A percentile compares a stretch with the other conserved stretches of the same genome.
These are phyloP conservation scores for Crenichthys baileyi DNA, from an alignment of 2,797 vertebrate species.

Conservation along the genomic window DNA sequence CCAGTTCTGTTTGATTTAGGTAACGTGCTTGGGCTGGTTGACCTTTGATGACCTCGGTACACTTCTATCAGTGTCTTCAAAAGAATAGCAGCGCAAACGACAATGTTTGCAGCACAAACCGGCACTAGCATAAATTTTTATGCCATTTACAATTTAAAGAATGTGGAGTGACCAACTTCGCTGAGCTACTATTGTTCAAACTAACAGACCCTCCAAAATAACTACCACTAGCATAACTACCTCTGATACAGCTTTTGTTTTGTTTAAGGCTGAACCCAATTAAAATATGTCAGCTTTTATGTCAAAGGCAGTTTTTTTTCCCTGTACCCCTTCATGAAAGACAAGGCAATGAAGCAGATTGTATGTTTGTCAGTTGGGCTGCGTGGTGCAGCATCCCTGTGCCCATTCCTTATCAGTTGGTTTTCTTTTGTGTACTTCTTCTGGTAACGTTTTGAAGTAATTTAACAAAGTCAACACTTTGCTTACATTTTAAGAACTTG, in stretches of 20 bases:
- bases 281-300: background rate
- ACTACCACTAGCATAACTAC: background rate
- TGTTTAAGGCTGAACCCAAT: no score
- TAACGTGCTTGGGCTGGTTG: background rate
- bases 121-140: background rate
- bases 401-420: background rate
- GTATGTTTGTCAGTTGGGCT: no score
- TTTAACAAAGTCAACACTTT: conserved; percentile 12
- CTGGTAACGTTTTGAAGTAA: background rate
- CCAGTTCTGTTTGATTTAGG: background rate
- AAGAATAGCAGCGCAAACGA: background rate
- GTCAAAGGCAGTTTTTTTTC: background rate
- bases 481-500: conserved; percentile 3
- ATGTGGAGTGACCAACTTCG: background rate
- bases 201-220: background rate
- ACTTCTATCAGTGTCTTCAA: background rate
- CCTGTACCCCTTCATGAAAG: background rate
- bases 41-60: background rate
- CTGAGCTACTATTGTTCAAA: background rate
- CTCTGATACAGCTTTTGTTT: background rate
- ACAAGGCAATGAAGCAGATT: no score
- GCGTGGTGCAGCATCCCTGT: background rate
- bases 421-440: background rate
- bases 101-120: background rate
- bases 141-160: background rate